A percentile compares a stretch with the other conserved stretches of the same genome.
These are phyloP conservation scores for Synodontis membranacea DNA, from an alignment of 2,113 vertebrate species.

Conservation along the genomic window DNA sequence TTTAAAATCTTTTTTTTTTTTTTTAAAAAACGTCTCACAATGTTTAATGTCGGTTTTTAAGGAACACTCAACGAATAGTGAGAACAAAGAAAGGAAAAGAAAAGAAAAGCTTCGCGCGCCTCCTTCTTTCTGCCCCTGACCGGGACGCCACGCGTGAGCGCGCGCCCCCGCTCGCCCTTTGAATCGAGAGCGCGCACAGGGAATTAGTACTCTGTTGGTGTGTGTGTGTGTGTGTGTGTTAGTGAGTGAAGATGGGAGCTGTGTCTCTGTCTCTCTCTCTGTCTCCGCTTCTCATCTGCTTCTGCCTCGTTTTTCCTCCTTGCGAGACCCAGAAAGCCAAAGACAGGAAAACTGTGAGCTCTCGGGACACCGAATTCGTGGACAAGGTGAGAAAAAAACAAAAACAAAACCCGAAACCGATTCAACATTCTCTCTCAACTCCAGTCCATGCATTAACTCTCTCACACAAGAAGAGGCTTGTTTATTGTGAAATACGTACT, in stretches of 20 bases:
- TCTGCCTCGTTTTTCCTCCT: background rate
- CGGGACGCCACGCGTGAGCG: background rate
- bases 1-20: background rate
- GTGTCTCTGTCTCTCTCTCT: background rate
- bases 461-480: background rate
- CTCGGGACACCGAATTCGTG: slow-evolving; percentile 10
- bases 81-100: background rate
- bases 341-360: background rate
- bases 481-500: background rate
- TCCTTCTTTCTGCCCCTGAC: background rate
- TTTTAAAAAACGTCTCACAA: background rate
- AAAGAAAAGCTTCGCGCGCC: background rate
- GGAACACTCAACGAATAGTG: background rate
- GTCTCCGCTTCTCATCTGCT: background rate
- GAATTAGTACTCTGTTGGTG: background rate
- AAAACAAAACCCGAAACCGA: background rate
- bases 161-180: background rate
- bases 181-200: background rate
- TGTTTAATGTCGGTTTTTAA: background rate
- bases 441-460: background rate
- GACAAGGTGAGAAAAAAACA: slow-evolving; percentile 13
- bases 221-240: background rate
- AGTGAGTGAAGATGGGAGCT: background rate
- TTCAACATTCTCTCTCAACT: background rate
- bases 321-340: slow-evolving; percentile 15